Percentiles rank a stretch among this genome's conserved stretches.
These are phyloP conservation scores for Gobionotothen gibberifrons DNA, from an alignment of 2,797 vertebrate species.

Conservation along the genomic window DNA sequence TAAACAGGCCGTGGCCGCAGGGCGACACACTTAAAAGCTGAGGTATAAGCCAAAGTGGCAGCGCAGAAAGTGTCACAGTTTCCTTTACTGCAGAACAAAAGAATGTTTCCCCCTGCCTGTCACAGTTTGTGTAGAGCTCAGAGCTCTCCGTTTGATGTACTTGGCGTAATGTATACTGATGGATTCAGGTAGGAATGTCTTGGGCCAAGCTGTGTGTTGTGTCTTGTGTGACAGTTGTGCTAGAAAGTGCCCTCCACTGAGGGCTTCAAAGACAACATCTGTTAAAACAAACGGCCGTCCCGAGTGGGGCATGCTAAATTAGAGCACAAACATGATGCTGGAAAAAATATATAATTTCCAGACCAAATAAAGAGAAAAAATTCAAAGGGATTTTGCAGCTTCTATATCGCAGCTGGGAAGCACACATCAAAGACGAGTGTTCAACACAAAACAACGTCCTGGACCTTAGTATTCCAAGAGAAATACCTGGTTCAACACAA, in stretches of 20 bases:
- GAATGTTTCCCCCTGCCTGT: slow-evolving; percentile 66
- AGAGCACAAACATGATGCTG: slow-evolving; percentile 63
- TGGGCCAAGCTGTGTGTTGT: slow-evolving; percentile 60
- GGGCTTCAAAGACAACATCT: slow-evolving; percentile 81
- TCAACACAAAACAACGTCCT: slow-evolving; percentile 39
- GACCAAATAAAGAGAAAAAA: slow-evolving; percentile 71
- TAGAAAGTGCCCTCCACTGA: slow-evolving; percentile 67
- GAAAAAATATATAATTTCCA: slow-evolving; percentile 49
- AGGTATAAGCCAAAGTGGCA: slow-evolving; percentile 33
- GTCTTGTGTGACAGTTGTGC: slow-evolving; percentile 73
- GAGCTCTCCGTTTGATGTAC: slow-evolving; percentile 68
- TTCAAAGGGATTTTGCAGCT: slow-evolving; percentile 56
- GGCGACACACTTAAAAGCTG: slow-evolving; percentile 19
- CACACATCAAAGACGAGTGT: slow-evolving; percentile 51
- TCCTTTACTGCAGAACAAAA: slow-evolving; percentile 63
- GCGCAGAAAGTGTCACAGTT: slow-evolving; percentile 49
- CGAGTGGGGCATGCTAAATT: slow-evolving; percentile 58
- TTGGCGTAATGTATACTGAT: slow-evolving; percentile 69
- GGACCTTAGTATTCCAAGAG: slow-evolving; percentile 36
- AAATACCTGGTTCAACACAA: slow-evolving; percentile 42
- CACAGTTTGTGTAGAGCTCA: slow-evolving; percentile 59
- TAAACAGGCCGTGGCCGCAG: slow-evolving; percentile 21
- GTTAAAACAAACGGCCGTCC: slow-evolving; percentile 75
- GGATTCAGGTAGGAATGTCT: slow-evolving; percentile 73
- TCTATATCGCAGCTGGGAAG: slow-evolving; percentile 45